These are phyloP conservation scores for Sturmia bella DNA, from an alignment of 2,888 invertebrate genomes.

Conservation along the genomic window DNA sequence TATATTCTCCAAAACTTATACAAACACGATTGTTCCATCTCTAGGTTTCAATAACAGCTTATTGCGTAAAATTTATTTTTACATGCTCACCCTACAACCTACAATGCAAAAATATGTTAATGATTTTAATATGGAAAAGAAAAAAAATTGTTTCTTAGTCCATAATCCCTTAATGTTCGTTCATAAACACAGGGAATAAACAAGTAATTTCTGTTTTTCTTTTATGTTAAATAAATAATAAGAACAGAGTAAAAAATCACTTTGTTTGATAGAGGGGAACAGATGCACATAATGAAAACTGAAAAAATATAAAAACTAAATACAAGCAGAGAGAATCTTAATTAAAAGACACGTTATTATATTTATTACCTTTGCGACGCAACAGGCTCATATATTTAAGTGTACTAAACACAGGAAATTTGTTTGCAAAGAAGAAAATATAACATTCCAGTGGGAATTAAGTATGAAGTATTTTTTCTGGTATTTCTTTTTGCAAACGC, in stretches of 20 bases:
- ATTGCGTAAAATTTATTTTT: too few relatives aligned
- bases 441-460: slow-evolving; percentile 52
- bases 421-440: neutral
- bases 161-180: slow-evolving; percentile 55
- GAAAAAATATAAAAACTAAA: slow-evolving; percentile 18
- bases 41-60: too few relatives aligned
- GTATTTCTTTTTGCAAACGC: slow-evolving; percentile 23
- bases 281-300: slow-evolving; percentile 14
- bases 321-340: slow-evolving; percentile 58
- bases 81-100: neutral
- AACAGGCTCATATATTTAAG: slow-evolving; percentile 65
- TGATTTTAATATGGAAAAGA: slow-evolving; percentile 43
- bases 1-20: too few relatives aligned
- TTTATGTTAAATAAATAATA: slow-evolving; percentile 29
- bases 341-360: slow-evolving; percentile 68
- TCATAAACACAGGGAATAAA: slow-evolving; percentile 53
- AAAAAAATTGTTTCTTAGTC: slow-evolving; percentile 29
- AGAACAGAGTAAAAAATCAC: slow-evolving; percentile 31
- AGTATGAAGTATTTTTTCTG: slow-evolving; percentile 18
- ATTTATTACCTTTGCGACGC: slow-evolving; percentile 70
- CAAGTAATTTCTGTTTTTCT: slow-evolving; percentile 30
- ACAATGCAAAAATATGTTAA: neutral
- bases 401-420: slow-evolving; percentile 26
- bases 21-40: too few relatives aligned
- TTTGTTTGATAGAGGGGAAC: slow-evolving; percentile 11